phyloP scores from a whole-genome alignment of 2,888 invertebrate genomes.

The Meteorus colon region DNA sequence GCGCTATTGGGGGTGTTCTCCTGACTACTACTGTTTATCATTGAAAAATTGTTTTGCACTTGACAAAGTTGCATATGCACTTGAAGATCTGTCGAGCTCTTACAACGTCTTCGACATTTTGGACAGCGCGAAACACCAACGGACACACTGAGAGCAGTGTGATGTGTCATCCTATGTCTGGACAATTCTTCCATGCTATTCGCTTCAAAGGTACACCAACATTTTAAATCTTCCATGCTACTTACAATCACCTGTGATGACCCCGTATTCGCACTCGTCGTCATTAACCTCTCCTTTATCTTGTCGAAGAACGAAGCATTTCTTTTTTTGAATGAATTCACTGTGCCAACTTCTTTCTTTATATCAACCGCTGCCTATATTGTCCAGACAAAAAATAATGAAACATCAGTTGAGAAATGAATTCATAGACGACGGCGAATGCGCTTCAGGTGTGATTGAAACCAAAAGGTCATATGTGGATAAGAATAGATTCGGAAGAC shows the following conservation, averaged over 20 bases:
- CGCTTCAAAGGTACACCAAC: conserved; percentile 71
- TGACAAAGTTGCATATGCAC: conserved; percentile 84
- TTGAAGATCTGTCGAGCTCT: conserved; percentile 86
- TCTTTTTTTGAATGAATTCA: conserved; percentile 77
- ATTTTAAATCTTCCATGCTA: conserved; percentile 75
- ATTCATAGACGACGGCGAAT: too few relatives aligned
- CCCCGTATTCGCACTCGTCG: conserved; percentile 75
- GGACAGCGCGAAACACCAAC: conserved; percentile 87
- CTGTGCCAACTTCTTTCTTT: conserved; percentile 58
- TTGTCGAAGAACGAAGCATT: conserved; percentile 88
- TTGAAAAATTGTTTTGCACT: conserved; percentile 52
- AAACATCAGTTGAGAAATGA: background rate
- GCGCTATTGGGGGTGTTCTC: conserved; percentile 56
- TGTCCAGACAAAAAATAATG: background rate
- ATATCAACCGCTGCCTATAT: conserved; percentile 43
- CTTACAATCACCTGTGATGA: conserved; percentile 88
- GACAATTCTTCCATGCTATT: conserved; percentile 65
- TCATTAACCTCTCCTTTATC: conserved; percentile 83
- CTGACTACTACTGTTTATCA: conserved; percentile 59
- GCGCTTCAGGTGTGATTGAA: too few relatives aligned
- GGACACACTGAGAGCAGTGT: conserved; percentile 69
- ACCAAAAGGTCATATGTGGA: too few relatives aligned
- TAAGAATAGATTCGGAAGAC: too few relatives aligned
- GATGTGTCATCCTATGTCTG: conserved; percentile 68
- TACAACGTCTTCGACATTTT: conserved; percentile 89